These are phyloP conservation scores for Aphelocoma californica DNA, from an alignment of 2,797 vertebrate genomes.

Conservation along the genomic window DNA sequence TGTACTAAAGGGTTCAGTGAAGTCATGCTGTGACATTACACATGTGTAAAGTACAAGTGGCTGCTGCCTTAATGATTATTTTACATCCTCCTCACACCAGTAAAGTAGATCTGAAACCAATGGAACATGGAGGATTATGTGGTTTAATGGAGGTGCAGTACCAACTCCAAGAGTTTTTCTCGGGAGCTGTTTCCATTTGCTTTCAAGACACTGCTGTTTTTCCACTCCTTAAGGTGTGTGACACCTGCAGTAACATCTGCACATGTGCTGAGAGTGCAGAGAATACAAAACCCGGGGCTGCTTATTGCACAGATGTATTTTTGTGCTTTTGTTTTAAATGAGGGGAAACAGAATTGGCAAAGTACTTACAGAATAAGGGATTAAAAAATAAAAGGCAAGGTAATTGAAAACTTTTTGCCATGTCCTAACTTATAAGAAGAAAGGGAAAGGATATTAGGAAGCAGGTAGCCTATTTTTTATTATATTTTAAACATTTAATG, in stretches of 20 bases:
- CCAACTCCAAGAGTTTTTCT: neutral
- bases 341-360: neutral
- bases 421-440: neutral
- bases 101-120: neutral
- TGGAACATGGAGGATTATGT: neutral
- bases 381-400: neutral
- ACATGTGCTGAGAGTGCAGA: neutral
- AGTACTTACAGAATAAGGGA: neutral
- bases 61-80: neutral
- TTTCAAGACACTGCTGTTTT: neutral
- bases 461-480: neutral
- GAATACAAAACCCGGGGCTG: neutral
- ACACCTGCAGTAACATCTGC: neutral
- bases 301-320: neutral
- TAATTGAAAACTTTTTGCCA: neutral
- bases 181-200: neutral
- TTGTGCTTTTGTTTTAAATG: neutral
- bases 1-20: neutral
- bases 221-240: neutral
- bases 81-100: neutral
- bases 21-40: neutral
- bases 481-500: neutral
- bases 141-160: neutral
- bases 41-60: neutral
- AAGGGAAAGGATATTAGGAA: neutral